Evolutionary conservation across 2,113 vertebrate genomes (phyloP).

Genomic region (Antechinus flavipes): DNA sequence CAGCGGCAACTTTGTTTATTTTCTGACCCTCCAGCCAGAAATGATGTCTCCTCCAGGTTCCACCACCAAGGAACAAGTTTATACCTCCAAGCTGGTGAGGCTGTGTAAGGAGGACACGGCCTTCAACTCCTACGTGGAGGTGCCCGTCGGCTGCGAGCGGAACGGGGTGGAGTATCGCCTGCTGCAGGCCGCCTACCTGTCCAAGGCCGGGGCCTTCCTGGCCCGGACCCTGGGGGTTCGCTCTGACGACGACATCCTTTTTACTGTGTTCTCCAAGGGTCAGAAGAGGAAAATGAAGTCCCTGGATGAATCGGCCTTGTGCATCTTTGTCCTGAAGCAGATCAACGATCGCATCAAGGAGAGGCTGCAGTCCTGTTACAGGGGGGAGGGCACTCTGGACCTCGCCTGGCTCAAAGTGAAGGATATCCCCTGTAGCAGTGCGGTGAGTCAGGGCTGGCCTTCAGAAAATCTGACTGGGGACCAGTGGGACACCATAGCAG

Average conservation of each 20-base stretch:
- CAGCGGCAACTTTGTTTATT: constrained; percentile 98
- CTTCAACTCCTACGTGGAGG: constrained; percentile 98
- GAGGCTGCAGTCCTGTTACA: constrained; percentile 97
- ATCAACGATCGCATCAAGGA: constrained; percentile 99
- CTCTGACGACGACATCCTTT: constrained; percentile 94
- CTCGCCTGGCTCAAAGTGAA: constrained; percentile 99
- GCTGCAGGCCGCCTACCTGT: constrained; percentile 95
- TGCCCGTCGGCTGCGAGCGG: constrained; percentile 96
- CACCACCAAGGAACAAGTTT: constrained; percentile 95
- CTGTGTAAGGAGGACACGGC: constrained; percentile 97
- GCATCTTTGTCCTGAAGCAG: constrained; percentile 95
- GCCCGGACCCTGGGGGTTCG: constrained; percentile 90
- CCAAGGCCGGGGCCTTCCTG: constrained; percentile 94
- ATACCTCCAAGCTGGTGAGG: constrained; percentile 97
- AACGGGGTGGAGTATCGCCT: constrained; percentile 95
- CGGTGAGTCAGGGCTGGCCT: constrained; percentile 88
- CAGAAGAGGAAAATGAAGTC: constrained; percentile 97
- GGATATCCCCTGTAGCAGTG: constrained; percentile 97
- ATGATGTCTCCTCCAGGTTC: constrained; percentile 95
- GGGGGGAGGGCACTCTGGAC: constrained; percentile 96
- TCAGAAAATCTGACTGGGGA: neutral
- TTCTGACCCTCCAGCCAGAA: constrained; percentile 97
- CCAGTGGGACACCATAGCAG: neutral
- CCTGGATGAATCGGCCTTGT: constrained; percentile 95
- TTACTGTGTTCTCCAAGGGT: constrained; percentile 97